These are phyloP conservation scores for Ochotona princeps DNA, from an alignment of 2,113 vertebrate genomes.

Conservation along the genomic window DNA sequence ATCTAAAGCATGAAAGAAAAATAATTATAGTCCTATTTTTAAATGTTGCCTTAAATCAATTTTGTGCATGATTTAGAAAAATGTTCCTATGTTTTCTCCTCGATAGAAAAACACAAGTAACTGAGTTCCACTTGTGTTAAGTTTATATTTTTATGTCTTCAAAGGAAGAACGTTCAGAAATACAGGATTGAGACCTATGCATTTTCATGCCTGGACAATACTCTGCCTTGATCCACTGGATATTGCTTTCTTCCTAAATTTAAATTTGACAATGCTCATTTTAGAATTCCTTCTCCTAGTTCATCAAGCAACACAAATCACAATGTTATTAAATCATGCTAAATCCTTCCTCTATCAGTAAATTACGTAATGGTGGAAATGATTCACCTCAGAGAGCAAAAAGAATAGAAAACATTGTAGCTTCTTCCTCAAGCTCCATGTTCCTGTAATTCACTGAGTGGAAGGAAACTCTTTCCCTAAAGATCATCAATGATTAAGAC, in stretches of 20 bases:
- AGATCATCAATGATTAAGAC: background rate
- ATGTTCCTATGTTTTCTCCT: background rate
- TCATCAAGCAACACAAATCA: background rate
- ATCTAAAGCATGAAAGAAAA: constrained; percentile 42
- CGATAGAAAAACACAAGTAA: constrained; percentile 15
- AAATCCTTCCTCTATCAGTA: background rate
- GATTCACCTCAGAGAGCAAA: background rate
- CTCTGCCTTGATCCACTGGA: background rate
- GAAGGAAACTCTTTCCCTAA: background rate
- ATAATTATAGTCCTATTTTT: constrained; percentile 16
- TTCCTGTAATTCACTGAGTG: background rate
- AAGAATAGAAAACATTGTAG: background rate
- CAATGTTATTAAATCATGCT: background rate
- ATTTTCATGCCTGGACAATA: background rate
- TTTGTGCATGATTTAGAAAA: constrained; percentile 47
- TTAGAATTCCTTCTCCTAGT: background rate
- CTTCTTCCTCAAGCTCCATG: background rate
- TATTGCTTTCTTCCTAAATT: background rate
- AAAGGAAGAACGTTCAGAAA: background rate
- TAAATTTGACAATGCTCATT: background rate
- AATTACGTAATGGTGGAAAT: background rate
- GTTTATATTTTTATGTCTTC: constrained; percentile 49
- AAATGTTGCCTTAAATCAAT: constrained; percentile 41
- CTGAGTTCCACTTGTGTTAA: background rate
- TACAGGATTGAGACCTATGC: background rate